Conservation (phyloP, 2,888 invertebrate genomes). For the Eilema griseolum region DNA sequence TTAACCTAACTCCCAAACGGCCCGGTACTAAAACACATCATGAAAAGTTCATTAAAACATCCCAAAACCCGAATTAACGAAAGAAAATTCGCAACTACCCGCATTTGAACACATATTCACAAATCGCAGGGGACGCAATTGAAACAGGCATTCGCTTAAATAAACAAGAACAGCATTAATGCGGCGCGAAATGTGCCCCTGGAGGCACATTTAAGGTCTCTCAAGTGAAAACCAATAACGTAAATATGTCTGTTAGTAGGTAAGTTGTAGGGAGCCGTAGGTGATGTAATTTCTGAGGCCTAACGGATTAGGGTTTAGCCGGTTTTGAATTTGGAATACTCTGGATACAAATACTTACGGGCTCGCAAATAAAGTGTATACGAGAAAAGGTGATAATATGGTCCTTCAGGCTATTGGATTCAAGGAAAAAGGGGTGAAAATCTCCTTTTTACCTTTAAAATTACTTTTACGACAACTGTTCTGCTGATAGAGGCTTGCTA, state of each 20-base stretch:
- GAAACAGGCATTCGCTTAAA: constrained; percentile 47
- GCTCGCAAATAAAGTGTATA: neutral
- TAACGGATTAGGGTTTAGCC: constrained; percentile 19
- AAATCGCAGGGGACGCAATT: constrained; percentile 50
- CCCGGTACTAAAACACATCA: constrained; percentile 22
- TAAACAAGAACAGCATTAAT: constrained; percentile 57
- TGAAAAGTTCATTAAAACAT: constrained; percentile 27
- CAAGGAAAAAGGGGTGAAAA: neutral
- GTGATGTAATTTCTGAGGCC: constrained; percentile 27
- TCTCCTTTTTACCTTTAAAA: neutral
- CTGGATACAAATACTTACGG: neutral
- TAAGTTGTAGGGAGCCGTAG: constrained; percentile 25
- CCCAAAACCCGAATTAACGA: constrained; percentile 23
- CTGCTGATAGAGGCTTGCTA: neutral
- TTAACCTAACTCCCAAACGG: constrained; percentile 19
- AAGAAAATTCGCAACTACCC: constrained; percentile 21
- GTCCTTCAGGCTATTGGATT: neutral
- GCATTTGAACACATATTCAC: constrained; percentile 25
- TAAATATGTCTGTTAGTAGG: constrained; percentile 54
- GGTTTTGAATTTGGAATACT: constrained; percentile 21
- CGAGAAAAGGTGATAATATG: neutral
- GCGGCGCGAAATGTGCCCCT: constrained; percentile 60
- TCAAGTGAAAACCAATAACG: constrained; percentile 61
- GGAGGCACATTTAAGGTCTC: constrained; percentile 58
- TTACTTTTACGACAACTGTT: neutral